Percentiles rank a stretch among this genome's conserved stretches.
Conservation (phyloP, 2,888 invertebrate genomes). For the Hirudinaria manillensis region DNA sequence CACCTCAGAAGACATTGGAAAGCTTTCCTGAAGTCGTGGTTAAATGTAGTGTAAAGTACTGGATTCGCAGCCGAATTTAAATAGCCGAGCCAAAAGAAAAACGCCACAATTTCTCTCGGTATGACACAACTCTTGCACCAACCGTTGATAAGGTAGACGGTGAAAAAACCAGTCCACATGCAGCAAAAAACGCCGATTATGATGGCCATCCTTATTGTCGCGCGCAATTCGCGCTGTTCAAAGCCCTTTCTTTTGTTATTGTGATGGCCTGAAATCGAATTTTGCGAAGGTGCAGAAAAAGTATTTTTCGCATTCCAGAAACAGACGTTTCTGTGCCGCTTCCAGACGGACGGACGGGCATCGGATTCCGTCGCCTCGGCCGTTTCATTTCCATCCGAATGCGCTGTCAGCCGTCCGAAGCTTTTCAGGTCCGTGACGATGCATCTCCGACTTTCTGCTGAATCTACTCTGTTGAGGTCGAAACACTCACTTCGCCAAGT, state of each 20-base stretch:
- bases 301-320: no score
- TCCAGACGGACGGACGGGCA: no score
- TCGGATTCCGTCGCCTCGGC: no score
- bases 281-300: no score
- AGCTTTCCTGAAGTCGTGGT: constrained; percentile 52
- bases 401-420: no score
- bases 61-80: constrained; percentile 53
- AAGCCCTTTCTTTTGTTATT: constrained; percentile 25
- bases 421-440: no score
- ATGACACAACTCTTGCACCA: constrained; percentile 45
- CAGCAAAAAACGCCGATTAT: constrained; percentile 53
- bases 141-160: constrained; percentile 51
- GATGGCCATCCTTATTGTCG: constrained; percentile 54
- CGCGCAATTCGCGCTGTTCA: constrained; percentile 50
- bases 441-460: no score
- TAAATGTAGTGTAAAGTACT: constrained; percentile 52
- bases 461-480: no score
- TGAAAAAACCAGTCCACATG: constrained; percentile 54
- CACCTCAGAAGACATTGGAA: constrained; percentile 45
- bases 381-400: no score
- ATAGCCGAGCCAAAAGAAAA: constrained; percentile 54
- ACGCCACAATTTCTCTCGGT: constrained; percentile 48
- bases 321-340: no score
- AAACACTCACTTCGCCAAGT: no score
- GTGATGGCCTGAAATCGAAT: no score